A percentile compares a stretch with the other conserved stretches of the same genome.
phyloP scores from a whole-genome alignment of 2,113 vertebrate genomes.

The Sciurus niger region DNA sequence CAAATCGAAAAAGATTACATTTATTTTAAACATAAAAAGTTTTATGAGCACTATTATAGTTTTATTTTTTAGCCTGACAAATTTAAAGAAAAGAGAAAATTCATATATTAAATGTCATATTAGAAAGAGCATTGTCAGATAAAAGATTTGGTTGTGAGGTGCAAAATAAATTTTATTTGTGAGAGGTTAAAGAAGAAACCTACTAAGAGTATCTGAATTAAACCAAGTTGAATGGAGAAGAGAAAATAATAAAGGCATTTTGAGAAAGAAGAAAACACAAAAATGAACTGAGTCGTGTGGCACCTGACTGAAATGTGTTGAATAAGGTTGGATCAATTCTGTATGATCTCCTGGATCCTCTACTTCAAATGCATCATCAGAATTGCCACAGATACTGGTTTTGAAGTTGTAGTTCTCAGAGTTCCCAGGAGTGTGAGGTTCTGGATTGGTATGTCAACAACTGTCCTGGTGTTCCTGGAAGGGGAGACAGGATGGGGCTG shows the following conservation, averaged over 20 bases:
- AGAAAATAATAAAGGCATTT: background rate
- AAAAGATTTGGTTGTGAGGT: background rate
- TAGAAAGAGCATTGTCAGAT: background rate
- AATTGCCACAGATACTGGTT: background rate
- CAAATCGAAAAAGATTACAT: background rate
- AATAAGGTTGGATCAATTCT: background rate
- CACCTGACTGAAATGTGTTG: background rate
- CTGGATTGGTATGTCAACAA: background rate
- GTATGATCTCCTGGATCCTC: background rate
- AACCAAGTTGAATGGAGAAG: background rate
- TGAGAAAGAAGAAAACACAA: background rate
- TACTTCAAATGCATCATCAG: background rate
- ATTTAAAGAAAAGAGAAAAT: background rate
- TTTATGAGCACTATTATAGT: background rate
- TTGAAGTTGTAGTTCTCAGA: background rate
- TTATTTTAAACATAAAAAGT: background rate
- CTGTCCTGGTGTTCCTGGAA: background rate
- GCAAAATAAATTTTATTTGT: background rate
- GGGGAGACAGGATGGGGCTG: rapidly evolving
- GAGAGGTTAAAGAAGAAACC: background rate
- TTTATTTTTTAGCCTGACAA: background rate
- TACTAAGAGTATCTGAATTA: background rate
- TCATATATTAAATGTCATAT: background rate
- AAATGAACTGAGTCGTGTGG: background rate
- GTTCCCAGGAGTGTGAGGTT: background rate